Evolutionary conservation across 2,888 invertebrate genomes (phyloP), one percentile per base, ranked within the genome.

Genomic region (Lobophora halterata): DNA sequence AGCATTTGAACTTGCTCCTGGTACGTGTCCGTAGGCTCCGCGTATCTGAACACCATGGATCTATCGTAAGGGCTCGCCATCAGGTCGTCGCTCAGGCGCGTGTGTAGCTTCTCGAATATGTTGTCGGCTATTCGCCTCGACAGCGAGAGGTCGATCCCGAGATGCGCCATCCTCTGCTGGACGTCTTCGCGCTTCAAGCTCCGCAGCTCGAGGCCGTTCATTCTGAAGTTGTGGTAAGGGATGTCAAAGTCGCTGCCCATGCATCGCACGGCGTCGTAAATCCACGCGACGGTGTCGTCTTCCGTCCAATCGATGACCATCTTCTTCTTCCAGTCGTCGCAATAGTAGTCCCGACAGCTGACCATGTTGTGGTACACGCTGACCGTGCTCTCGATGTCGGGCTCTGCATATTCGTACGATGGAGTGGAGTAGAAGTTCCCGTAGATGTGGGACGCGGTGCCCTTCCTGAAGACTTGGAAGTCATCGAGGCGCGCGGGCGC

Each of bases 211-310:
- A 59, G 44, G 1, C 88, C 88, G 17, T 70, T 64, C 6, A 88
- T 55, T 49, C 70, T 69, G 60, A 89, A 88, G 50, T 85, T 82
- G 53, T 78, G 75, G 48, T 76, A 78, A 2, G 87, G 79, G 11
- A 89, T 65, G 28, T 86, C 80, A 38, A 71, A 76, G 50, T 85
- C 82, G 53, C 71, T 71, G 58, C 82, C 80, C 56, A 76, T 59
- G 41, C 64, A 55, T 43, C 73, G 70, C 3, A 75, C 70, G 18
- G 79, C 75, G 41, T 86, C 82, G 34, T 81, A 64, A 37, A 89
- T 61, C 91, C 91, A 91, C 44, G 88, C 81, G 35, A 88, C 76
- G 20, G 90, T 88, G 61, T 91, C 91, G 6, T 87, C 86, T 37
- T 87, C 85, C 47, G 67, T 87, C 91, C 91, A 91, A 7, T 87